A percentile compares a stretch with the other conserved stretches of the same genome.
These are phyloP conservation scores for Brenthis ino DNA, from an alignment of 2,888 invertebrate genomes.

Conservation along the genomic window DNA sequence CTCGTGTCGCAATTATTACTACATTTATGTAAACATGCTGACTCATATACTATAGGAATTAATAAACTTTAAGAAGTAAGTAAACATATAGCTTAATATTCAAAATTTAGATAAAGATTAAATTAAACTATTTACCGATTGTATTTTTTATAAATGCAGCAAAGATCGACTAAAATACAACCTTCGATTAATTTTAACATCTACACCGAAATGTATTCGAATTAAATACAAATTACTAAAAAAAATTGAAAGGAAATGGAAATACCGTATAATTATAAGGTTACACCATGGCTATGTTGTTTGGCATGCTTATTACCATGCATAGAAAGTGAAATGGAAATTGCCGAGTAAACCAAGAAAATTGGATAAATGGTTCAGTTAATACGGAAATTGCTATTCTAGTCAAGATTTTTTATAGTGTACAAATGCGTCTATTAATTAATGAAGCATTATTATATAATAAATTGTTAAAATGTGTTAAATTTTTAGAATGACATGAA, in stretches of 20 bases:
- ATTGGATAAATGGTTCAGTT: slow-evolving; percentile 40
- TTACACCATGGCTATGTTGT: slow-evolving; percentile 25
- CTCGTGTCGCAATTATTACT: slow-evolving; percentile 10
- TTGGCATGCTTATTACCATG: slow-evolving; percentile 23
- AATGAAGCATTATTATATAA: no score
- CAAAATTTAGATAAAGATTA: no score
- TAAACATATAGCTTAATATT: no score
- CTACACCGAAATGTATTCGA: no score
- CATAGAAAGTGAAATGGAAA: slow-evolving; percentile 57
- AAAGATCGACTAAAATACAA: no score
- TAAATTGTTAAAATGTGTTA: no score
- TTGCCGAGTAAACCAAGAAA: slow-evolving; percentile 44
- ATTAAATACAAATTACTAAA: slow-evolving; percentile 2
- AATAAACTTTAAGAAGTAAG: neutral
- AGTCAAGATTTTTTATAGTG: neutral
- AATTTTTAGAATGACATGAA: no score
- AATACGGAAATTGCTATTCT: slow-evolving; percentile 34
- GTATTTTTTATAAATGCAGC: no score
- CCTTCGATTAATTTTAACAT: no score
- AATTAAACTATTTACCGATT: no score
- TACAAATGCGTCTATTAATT: neutral
- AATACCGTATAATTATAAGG: neutral
- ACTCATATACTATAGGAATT: slow-evolving; percentile 1
- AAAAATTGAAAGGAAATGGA: neutral
- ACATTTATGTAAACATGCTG: neutral